phyloP scores from a whole-genome alignment of 2,113 vertebrate genomes.

The Nothocercus julius region DNA sequence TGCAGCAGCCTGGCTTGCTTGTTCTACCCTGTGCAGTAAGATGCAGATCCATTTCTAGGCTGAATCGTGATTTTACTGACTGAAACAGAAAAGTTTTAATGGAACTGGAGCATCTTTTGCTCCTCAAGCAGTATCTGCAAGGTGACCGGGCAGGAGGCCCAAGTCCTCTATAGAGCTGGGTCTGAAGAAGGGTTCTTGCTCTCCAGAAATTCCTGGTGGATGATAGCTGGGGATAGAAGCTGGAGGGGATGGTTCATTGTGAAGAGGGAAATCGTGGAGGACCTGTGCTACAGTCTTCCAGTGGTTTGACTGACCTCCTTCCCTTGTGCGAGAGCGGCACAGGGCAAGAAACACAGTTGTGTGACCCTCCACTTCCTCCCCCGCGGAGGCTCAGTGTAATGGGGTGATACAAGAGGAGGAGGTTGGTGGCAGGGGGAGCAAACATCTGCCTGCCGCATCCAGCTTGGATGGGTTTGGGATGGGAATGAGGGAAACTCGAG shows the following conservation, averaged over 20 bases:
- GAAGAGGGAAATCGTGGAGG: not conserved
- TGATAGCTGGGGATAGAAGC: not conserved
- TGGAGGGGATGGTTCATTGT: rapidly evolving
- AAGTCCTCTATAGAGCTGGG: not conserved
- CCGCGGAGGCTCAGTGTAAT: not conserved
- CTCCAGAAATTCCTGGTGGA: not conserved
- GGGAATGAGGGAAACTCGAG: rapidly evolving
- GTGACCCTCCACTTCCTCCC: rapidly evolving
- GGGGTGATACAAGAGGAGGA: not conserved
- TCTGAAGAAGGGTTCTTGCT: not conserved
- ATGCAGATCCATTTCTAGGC: not conserved
- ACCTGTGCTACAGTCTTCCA: not conserved
- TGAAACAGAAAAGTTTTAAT: not conserved
- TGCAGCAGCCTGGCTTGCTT: not conserved
- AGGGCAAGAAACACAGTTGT: rapidly evolving
- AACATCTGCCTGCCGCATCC: not conserved
- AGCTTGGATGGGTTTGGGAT: rapidly evolving
- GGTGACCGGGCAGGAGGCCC: rapidly evolving
- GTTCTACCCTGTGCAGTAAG: not conserved
- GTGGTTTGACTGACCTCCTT: not conserved
- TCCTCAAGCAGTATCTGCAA: not conserved
- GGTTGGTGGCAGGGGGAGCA: not conserved
- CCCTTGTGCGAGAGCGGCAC: not conserved
- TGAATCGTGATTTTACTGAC: not conserved
- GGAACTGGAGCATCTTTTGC: not conserved